These are phyloP conservation scores for Notothenia rossii DNA, from an alignment of 2,113 vertebrate species.

Conservation along the genomic window DNA sequence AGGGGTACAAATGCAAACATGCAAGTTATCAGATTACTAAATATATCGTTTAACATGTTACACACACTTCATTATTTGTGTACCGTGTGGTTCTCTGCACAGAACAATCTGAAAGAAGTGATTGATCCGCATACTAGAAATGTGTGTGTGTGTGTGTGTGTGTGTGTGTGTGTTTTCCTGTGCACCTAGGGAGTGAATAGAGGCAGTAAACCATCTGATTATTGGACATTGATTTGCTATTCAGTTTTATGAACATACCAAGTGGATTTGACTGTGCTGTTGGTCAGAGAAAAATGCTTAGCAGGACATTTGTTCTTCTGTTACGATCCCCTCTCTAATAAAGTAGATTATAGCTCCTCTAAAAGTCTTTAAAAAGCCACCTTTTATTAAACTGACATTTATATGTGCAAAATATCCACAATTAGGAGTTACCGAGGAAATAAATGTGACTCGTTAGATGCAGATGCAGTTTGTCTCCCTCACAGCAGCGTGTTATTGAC, in stretches of 20 bases:
- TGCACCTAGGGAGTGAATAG: background rate
- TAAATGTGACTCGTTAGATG: background rate
- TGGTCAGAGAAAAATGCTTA: constrained; percentile 46
- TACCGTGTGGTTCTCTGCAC: too few relatives aligned
- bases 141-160: background rate
- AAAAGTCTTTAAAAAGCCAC: constrained; percentile 35
- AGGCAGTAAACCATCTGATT: constrained; percentile 68
- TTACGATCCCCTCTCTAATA: constrained; percentile 20
- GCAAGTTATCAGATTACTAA: constrained; percentile 16
- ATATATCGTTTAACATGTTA: constrained; percentile 3
- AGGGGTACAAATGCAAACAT: constrained; percentile 21
- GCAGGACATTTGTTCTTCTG: constrained; percentile 12
- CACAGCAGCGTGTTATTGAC: background rate
- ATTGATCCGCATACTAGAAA: too few relatives aligned
- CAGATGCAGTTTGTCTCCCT: background rate
- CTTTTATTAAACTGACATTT: constrained; percentile 21
- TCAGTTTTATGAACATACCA: constrained; percentile 63
- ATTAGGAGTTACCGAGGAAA: constrained; percentile 2
- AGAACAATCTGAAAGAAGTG: too few relatives aligned
- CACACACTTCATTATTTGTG: background rate
- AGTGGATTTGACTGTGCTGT: constrained; percentile 49
- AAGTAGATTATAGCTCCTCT: constrained; percentile 29
- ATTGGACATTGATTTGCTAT: constrained; percentile 73
- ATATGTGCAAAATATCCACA: constrained; percentile 8
- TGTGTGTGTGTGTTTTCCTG: constrained; percentile 4